Evolutionary conservation across 1,140 invertebrate species (phyloP).

Genomic region (Drosophila auraria): DNA sequence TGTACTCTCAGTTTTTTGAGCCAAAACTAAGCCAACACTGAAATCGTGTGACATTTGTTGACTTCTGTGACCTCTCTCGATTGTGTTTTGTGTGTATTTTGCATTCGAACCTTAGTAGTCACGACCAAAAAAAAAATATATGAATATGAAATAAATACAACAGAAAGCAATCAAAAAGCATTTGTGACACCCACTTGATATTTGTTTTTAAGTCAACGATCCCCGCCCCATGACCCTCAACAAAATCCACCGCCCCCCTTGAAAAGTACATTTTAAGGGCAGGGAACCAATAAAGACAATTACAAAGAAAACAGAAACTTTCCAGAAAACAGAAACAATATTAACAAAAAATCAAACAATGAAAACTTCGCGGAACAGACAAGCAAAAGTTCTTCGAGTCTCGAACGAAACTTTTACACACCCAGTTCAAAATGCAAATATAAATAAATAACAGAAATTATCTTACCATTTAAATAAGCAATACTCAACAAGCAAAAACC

Average conservation of each 20-base stretch:
- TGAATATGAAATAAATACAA: conserved; percentile 18
- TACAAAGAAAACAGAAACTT: conserved; percentile 55
- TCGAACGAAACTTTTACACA: conserved; percentile 65
- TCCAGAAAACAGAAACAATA: conserved; percentile 47
- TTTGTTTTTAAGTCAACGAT: conserved; percentile 42
- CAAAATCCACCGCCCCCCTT: conserved; percentile 4
- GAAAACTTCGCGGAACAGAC: conserved; percentile 61
- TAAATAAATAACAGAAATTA: conserved; percentile 56
- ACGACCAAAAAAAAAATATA: conserved; percentile 13
- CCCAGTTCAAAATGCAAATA: conserved; percentile 81
- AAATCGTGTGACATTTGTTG: conserved; percentile 66
- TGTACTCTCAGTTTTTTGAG: conserved; percentile 28
- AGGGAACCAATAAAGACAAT: conserved; percentile 41
- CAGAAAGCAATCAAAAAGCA: conserved; percentile 45
- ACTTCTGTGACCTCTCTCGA: conserved; percentile 59
- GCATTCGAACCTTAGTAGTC: conserved; percentile 42
- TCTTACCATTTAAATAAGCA: conserved; percentile 35
- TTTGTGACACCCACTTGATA: conserved; percentile 37
- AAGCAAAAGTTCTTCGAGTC: conserved; percentile 62
- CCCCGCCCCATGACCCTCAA: conserved; percentile 8
- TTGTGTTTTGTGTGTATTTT: conserved; percentile 74
- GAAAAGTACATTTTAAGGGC: conserved; percentile 22
- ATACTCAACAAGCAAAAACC: conserved; percentile 55
- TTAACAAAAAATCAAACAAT: conserved; percentile 52
- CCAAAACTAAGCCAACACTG: conserved; percentile 26